Percentiles rank a stretch among this genome's conserved stretches.
phyloP scores from a whole-genome alignment of 2,888 invertebrate genomes.

The Chironomus tentans region DNA sequence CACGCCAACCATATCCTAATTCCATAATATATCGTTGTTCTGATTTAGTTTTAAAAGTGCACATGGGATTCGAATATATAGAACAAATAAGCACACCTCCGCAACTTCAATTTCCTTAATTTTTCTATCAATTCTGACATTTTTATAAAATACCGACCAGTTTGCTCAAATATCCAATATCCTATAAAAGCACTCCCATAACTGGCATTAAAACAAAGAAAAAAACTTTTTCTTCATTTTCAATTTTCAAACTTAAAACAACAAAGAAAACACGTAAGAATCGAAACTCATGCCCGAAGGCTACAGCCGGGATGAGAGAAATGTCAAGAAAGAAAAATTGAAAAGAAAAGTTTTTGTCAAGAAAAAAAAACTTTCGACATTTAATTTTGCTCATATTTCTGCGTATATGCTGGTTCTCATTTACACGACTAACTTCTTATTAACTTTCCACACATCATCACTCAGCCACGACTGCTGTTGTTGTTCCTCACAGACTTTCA shows the following conservation, averaged over 20 bases:
- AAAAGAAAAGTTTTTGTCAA: not conserved
- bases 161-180: no score
- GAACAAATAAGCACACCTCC: no score
- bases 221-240: not conserved
- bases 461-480: no score
- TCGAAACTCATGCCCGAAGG: not conserved
- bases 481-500: no score
- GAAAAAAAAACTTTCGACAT: not conserved
- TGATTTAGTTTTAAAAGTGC: no score
- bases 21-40: no score
- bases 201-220: not conserved
- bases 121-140: no score
- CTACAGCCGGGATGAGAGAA: not conserved
- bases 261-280: not conserved
- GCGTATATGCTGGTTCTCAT: not conserved
- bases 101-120: no score
- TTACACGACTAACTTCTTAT: slow-evolving; percentile 10
- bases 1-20: no score
- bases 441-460: slow-evolving; percentile 19
- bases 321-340: not conserved
- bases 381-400: not conserved
- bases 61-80: no score
- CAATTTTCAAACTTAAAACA: not conserved
- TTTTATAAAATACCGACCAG: no score
- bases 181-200: not conserved